phyloP scores from a whole-genome alignment of 1,140 invertebrate species.

The Pentalonia nigronervosa region DNA sequence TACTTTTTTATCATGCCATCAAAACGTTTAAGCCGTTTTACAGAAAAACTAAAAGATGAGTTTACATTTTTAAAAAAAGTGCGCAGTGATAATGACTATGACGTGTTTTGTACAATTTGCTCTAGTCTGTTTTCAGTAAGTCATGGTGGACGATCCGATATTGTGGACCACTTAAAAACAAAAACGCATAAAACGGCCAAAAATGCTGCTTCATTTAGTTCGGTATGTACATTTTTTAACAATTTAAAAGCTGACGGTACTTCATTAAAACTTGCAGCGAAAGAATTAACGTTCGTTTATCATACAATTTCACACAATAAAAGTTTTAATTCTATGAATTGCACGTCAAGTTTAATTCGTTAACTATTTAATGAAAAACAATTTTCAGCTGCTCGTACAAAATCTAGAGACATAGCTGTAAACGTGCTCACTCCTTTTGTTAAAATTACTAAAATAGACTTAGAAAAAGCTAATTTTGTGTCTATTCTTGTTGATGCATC shows the following conservation, averaged over 20 bases:
- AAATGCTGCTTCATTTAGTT: not conserved
- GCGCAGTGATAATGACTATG: too few species aligned
- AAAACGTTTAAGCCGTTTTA: conserved; percentile 19
- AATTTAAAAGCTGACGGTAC: not conserved
- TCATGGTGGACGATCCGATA: not conserved
- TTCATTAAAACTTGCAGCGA: not conserved
- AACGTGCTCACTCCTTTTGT: too few species aligned
- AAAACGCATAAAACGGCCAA: conserved; percentile 1
- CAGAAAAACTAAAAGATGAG: not conserved
- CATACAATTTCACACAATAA: not conserved
- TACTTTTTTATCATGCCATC: too few species aligned
- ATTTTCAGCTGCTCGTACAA: too few species aligned
- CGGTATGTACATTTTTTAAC: not conserved
- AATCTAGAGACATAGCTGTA: too few species aligned
- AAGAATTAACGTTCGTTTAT: not conserved
- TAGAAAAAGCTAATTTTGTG: too few species aligned
- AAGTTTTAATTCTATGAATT: too few species aligned
- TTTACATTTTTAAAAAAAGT: too few species aligned
- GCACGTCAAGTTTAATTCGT: not conserved
- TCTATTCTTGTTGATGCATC: too few species aligned
- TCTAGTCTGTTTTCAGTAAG: too few species aligned
- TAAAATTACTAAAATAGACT: too few species aligned
- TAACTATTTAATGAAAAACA: not conserved
- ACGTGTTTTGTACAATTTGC: too few species aligned
- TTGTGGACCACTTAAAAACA: not conserved